These are phyloP conservation scores for Heliangelus exortis DNA, from an alignment of 2,797 vertebrate genomes.

Conservation along the genomic window DNA sequence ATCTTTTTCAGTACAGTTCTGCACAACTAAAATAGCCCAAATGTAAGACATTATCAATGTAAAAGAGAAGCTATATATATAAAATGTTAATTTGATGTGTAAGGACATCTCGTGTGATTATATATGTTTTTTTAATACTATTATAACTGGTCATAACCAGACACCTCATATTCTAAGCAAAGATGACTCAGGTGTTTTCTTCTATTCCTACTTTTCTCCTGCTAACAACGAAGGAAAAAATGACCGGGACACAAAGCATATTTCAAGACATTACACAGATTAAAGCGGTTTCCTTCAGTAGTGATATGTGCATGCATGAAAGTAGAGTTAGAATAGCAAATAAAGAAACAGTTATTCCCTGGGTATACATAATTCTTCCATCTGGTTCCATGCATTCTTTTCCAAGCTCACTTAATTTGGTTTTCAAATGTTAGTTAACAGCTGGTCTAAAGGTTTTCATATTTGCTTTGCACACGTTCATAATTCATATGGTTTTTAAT, in stretches of 20 bases:
- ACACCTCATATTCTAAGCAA: background rate
- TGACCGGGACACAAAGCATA: background rate
- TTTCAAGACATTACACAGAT: background rate
- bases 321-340: slow-evolving; percentile 41
- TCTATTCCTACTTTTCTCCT: background rate
- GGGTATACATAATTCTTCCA: slow-evolving; percentile 75
- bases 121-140: background rate
- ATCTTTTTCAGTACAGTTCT: background rate
- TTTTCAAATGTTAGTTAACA: slow-evolving; percentile 81
- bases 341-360: slow-evolving; percentile 72
- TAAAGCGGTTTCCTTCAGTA: background rate
- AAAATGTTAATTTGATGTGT: background rate
- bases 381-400: slow-evolving; percentile 79
- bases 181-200: background rate
- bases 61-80: background rate
- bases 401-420: slow-evolving; percentile 74
- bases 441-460: slow-evolving; percentile 78
- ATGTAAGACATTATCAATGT: background rate
- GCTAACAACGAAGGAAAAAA: background rate
- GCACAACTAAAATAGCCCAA: background rate
- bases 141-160: background rate
- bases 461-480: slow-evolving; percentile 61
- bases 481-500: slow-evolving; percentile 54
- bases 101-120: background rate
- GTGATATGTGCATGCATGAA: background rate